Evolutionary conservation across 2,888 invertebrate genomes (phyloP), one percentile per base, ranked within the genome.

Genomic region (Cephus nigrinus): DNA sequence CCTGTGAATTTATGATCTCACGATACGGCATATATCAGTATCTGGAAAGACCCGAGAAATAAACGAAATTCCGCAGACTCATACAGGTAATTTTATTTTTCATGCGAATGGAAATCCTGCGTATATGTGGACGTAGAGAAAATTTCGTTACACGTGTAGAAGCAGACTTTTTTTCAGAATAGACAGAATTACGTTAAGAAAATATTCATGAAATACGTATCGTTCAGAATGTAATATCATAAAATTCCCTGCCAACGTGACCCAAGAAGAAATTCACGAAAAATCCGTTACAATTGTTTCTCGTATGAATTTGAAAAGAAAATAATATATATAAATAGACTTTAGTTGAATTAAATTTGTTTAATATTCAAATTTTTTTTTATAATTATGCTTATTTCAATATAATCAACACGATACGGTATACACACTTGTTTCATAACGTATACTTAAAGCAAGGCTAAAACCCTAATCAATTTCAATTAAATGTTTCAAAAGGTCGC

Each of bases 1-100:
- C 31, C 81, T 40, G 23, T 75, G 76, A 86, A 89, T 87, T 89
- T 87, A 87, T 88, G 84, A 84, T 85, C 81, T 79, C 83, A 79
- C 82, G 80, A 80, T 80, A 78, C 36, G 74, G 69, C 75, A 76
- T 30, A 36, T n/a, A 77, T 73, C 55, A 55, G 55, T 23, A 55
- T 55, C 55, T 55, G 23, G 23, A 9, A 2, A 55, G 55, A 35
- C 55, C 55, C 23, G 23, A 55, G 23, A 23, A 55, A 55, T 55
- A 55, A 55, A 55, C 55, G 55, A 55, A 55, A 23, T 55, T 55
- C 23, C 55, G 23, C 55, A 15, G 55, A 5, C 23, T 9, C 55
- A 23, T 55, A 55, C 23, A 9, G 9, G 9, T 55, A 55, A 2
- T 55, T 55, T 23, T 55, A 55, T 23, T 55, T 55, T 55, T 55